Base-by-base conservation (phyloP, 2,797 vertebrate species). In the Syngnathus rostellatus region DNA sequence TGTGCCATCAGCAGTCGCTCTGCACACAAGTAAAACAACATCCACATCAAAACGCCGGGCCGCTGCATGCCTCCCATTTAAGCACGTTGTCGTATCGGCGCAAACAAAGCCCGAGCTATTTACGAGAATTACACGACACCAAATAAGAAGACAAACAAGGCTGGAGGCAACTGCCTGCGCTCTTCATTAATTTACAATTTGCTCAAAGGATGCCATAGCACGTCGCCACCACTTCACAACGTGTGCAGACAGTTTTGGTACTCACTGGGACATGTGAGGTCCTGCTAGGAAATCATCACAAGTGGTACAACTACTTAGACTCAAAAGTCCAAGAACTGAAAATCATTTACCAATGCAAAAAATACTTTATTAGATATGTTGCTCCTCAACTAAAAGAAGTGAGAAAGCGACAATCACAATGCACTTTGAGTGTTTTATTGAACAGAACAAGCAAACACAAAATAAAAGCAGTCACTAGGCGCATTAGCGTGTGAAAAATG, bases 141-240 rank as follows among this genome's bases (percentile, higher is more conserved):
- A 43, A 76, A 79, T 78, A 73, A 77, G 79, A 79, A 50, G 77
- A 83, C 78, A 77, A 81, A 86, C 73, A 71, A 14, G 79, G 82
- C 81, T 43, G 67, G 62, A 81, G 82, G 74, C 76, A 72, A 75
- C 72, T 75, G 77, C 66, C 68, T 75, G 78, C 78, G 74, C 83
- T 76, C 53, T 81, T 86, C 75, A 83, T 86, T 84, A 83, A 85
- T 86, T 87, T 77, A 81, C 67, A 76, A 65, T 84, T 67, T 79
- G 65, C 71, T 72, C 65, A 74, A 72, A 70, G 76, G 68, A 78
- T 59, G 67, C 66, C 72, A 62, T 73, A 72, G 58, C 46, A 6
- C 75, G 67, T 67, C 66, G 80, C 67, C 67, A 2, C 58, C 19
- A 4, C 58, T 40, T 40, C 19, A n/a, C 19, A 60, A 40, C 19